Percentiles rank a stretch among this genome's conserved stretches.
These are phyloP conservation scores for Caerostris extrusa DNA, from an alignment of 1,140 invertebrate species.

Conservation along the genomic window DNA sequence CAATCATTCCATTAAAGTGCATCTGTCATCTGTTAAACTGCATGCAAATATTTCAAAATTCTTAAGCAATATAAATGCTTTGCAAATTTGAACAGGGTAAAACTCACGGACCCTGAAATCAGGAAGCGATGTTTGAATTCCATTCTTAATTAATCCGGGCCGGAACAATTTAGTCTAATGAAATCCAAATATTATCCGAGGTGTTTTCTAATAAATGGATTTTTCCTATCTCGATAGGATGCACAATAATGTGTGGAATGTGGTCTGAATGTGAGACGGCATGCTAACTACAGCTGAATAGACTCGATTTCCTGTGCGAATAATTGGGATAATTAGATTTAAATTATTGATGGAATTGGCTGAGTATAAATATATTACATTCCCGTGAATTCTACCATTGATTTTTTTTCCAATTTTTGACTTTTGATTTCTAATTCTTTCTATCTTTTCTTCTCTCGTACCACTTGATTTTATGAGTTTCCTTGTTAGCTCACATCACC, in stretches of 20 bases:
- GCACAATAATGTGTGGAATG: conserved; percentile 13
- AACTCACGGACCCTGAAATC: neutral
- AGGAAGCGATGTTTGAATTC: neutral
- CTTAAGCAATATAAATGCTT: neutral
- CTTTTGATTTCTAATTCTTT: too few species aligned
- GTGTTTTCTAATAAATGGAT: neutral
- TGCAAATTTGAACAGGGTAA: neutral
- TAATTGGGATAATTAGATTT: neutral
- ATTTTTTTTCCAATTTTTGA: too few species aligned
- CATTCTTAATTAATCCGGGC: neutral
- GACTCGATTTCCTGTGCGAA: neutral
- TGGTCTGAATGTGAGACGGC: neutral
- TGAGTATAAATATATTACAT: neutral
- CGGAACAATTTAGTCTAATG: conserved; percentile 36
- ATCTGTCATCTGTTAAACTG: too few species aligned
- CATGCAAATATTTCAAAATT: neutral
- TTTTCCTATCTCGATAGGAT: neutral
- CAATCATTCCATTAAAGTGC: too few species aligned
- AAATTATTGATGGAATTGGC: neutral
- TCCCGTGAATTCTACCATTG: too few species aligned
- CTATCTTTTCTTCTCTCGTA: too few species aligned
- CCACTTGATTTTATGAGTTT: too few species aligned
- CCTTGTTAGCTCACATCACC: too few species aligned
- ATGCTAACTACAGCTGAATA: neutral
- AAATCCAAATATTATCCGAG: neutral